phyloP scores from a whole-genome alignment of 2,113 vertebrate species.

The Tinamus guttatus region DNA sequence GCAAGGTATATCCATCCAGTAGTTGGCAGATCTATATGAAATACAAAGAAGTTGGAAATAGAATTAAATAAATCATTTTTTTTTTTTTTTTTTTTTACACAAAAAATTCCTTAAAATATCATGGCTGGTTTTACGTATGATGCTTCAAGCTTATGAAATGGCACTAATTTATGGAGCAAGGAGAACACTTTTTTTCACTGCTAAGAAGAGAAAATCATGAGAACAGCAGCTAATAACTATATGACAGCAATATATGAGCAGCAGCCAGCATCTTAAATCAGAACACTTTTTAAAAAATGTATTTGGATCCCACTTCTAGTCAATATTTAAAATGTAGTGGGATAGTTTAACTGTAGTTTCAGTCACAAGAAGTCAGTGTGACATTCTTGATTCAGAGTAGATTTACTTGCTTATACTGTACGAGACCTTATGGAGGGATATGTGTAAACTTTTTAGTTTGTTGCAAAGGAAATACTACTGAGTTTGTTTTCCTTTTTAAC shows the following conservation, averaged over 20 bases:
- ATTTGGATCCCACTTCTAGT: not conserved
- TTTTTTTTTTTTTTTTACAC: not conserved
- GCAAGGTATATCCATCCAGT: not conserved
- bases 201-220: not conserved
- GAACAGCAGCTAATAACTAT: not conserved
- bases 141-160: not conserved
- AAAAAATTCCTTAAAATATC: not conserved
- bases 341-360: not conserved
- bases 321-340: not conserved
- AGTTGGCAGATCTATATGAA: not conserved
- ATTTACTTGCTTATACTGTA: not conserved
- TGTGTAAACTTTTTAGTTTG: not conserved
- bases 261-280: not conserved
- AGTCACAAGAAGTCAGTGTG: not conserved
- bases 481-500: not conserved
- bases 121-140: not conserved
- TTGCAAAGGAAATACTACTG: not conserved
- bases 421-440: not conserved
- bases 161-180: not conserved
- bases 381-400: not conserved
- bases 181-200: not conserved
- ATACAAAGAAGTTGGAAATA: not conserved
- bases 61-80: not conserved
- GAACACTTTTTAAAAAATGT: not conserved
- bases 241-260: not conserved